phyloP scores from a whole-genome alignment of 1,140 invertebrate genomes.

The Eciton burchellii region DNA sequence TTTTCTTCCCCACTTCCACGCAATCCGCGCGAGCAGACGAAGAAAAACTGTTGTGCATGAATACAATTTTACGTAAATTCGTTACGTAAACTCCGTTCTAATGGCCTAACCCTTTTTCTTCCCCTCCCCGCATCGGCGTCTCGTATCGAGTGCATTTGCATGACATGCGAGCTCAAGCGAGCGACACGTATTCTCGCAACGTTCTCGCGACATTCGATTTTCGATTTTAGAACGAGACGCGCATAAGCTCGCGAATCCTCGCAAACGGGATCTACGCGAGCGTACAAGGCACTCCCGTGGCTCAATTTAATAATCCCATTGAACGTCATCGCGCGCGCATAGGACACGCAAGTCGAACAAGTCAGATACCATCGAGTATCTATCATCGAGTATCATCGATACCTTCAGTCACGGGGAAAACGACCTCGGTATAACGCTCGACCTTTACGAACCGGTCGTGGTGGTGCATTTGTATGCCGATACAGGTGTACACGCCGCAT shows the following conservation, averaged over 20 bases:
- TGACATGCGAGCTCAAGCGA: not conserved
- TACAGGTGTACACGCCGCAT: conserved; percentile 65
- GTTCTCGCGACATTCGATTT: not conserved
- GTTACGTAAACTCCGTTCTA: not conserved
- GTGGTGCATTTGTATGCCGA: conserved; percentile 63
- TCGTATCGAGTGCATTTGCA: not conserved
- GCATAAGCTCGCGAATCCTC: not conserved
- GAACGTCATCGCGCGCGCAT: conserved; percentile 15
- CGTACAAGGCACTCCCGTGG: not conserved
- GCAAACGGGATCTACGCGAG: not conserved
- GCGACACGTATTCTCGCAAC: not conserved
- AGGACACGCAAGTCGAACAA: conserved; percentile 36
- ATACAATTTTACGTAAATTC: conserved; percentile 10
- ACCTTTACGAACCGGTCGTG: conserved; percentile 72
- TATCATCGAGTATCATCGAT: too few relatives aligned
- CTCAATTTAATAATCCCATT: conserved; percentile 21
- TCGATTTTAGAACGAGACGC: not conserved
- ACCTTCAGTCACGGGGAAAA: conserved; percentile 61
- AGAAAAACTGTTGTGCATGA: conserved; percentile 11
- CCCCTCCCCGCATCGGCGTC: not conserved
- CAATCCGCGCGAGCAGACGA: too few relatives aligned
- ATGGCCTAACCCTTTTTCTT: too few relatives aligned
- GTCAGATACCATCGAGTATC: conserved; percentile 48
- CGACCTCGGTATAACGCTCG: conserved; percentile 71
- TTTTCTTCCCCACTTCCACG: conserved; percentile 12